Evolutionary conservation across 2,797 vertebrate species (phyloP).

Genomic region (Cyprinella venusta): DNA sequence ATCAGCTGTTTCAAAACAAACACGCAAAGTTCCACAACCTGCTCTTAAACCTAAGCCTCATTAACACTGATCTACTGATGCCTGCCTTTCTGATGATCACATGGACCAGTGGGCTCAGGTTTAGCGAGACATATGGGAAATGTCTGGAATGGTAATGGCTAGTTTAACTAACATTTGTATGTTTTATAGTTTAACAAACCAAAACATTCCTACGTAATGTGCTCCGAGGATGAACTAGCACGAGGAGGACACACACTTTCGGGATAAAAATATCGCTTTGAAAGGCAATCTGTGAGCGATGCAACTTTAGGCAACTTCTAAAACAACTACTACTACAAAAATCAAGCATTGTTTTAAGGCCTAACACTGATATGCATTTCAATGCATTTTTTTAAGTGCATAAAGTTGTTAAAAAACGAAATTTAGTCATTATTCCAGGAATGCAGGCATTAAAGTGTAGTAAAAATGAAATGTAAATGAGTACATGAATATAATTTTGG

Average conservation of each 20-base stretch:
- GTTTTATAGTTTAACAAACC: slow-evolving; percentile 33
- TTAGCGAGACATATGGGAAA: neutral
- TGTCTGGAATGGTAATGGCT: slow-evolving; percentile 20
- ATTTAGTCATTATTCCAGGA: neutral
- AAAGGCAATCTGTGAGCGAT: neutral
- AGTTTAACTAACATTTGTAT: slow-evolving; percentile 28
- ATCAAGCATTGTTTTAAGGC: neutral
- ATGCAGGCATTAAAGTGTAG: neutral
- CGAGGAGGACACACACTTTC: neutral
- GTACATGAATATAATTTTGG: neutral
- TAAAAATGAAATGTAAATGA: neutral
- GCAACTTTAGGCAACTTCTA: neutral
- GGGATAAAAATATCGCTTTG: neutral
- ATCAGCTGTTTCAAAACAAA: slow-evolving; percentile 75
- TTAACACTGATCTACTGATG: slow-evolving; percentile 57
- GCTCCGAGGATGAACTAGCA: neutral
- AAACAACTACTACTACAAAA: neutral
- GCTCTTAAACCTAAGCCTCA: slow-evolving; percentile 71
- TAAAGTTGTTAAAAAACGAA: neutral
- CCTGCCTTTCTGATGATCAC: slow-evolving; percentile 30
- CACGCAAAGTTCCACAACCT: slow-evolving; percentile 68
- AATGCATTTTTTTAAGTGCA: neutral
- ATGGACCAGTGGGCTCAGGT: slow-evolving; percentile 4
- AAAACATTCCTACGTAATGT: slow-evolving; percentile 17
- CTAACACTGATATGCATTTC: neutral